Evolutionary conservation across 1,140 invertebrate species (phyloP).

Genomic region (Wiebesia pumilae): DNA sequence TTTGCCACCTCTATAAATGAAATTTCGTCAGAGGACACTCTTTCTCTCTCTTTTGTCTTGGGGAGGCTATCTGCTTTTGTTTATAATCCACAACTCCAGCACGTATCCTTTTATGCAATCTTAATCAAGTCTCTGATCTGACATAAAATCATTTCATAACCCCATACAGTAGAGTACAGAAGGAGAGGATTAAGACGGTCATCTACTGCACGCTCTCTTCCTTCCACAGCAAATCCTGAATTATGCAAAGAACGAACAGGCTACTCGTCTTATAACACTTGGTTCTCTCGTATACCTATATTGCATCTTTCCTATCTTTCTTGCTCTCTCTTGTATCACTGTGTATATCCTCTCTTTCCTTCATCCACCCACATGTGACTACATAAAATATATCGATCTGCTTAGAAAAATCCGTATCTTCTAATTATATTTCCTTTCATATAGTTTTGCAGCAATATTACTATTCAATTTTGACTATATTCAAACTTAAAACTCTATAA

Average conservation of each 20-base stretch:
- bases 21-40: slow-evolving; percentile 16
- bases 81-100: slow-evolving; percentile 51
- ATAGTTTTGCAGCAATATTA: too few species aligned
- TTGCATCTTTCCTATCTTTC: background rate
- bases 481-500: too few species aligned
- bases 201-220: slow-evolving; percentile 61
- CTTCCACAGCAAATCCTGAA: slow-evolving; percentile 63
- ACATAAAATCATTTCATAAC: slow-evolving; percentile 76
- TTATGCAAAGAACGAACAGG: slow-evolving; percentile 61
- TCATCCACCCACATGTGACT: slow-evolving; percentile 28
- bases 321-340: slow-evolving; percentile 26
- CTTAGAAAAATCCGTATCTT: background rate
- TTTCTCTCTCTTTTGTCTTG: slow-evolving; percentile 52
- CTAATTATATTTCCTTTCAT: background rate
- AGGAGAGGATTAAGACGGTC: slow-evolving; percentile 57
- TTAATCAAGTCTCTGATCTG: slow-evolving; percentile 73
- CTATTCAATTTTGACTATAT: too few species aligned
- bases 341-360: too few species aligned
- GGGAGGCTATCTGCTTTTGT: slow-evolving; percentile 54
- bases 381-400: slow-evolving; percentile 16
- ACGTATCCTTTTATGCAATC: slow-evolving; percentile 70
- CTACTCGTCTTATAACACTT: slow-evolving; percentile 51
- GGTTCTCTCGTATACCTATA: background rate
- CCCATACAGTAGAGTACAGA: slow-evolving; percentile 61
- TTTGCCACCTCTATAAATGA: too few species aligned